Evolutionary conservation across 2,113 vertebrate genomes (phyloP), one percentile per base, ranked within the genome.

Genomic region (Excalfactoria chinensis): DNA sequence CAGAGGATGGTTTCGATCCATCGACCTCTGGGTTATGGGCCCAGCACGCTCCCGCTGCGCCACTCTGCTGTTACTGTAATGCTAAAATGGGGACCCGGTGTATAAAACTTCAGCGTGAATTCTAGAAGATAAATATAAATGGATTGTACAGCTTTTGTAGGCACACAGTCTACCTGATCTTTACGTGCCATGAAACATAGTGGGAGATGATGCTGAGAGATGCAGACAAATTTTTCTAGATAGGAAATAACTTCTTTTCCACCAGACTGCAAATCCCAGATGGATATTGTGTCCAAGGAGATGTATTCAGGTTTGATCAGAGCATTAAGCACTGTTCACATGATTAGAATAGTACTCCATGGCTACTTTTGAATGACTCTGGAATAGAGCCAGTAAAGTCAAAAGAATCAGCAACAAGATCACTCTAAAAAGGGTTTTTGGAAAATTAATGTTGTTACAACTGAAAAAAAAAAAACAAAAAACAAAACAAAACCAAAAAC

Each of bases 41-140:
- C 92, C 95, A 95, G 79, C 92, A 91, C 75, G n/a, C 93, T 95
- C 19, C 93, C 76, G 35, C 93, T 92, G 91, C 73, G 43, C 94
- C 94, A 88, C 91, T 88, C 86, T 91, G 82, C 90, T 70, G 22
- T 34, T 85, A 17, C 14, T 55, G 28, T 55, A 55, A 55, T 16
- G 26, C 6, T 69, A 34, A 48, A 89, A 72, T 0, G 2, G 26
- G n/a, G 6, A 69, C 34, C 16, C 43, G 4, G 1, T 53, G 21
- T 58, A 25, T 34, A 63, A 70, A 14, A 71, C 26, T 78, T 64
- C 15, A 18, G 48, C 49, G 75, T 22, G 26, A 84, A 72, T 66
- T 40, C 53, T 82, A 22, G 32, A 12, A 71, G 10, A 25, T 79
- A 89, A 93, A 91, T 60, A 78, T 3, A 76, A 80, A 6, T 11